Evolutionary conservation across 92 coral and sea anemone genomes (phyloP), one percentile per base, ranked within the genome.

Genomic region (Chrysogorgia sp.): DNA sequence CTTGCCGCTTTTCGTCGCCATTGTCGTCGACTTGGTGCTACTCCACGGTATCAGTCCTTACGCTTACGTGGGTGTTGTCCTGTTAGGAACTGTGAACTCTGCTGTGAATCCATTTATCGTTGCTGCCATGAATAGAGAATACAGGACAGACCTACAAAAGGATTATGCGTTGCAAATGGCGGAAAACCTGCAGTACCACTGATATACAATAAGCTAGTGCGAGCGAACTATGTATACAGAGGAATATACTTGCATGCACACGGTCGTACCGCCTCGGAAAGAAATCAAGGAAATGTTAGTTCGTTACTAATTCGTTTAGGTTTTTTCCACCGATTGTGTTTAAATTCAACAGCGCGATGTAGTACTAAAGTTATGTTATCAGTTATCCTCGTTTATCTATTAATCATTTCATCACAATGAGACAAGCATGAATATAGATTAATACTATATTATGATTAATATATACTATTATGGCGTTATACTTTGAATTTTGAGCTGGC

Each of bases 111-210:
- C 99, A 7, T 78, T 77, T 0, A 90, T 96, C 21, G 92, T 92
- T 35, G 96, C 99, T 0, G 92, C 97, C 0, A 91, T 92, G 96
- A 96, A 96, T 77, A 77, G 89, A 12, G 99, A 96, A 59, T 91
- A 86, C 43, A 85, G 99, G n/a, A 6, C 82, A 34, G 34, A 96
- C 99, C 0, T 96, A 92, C 43, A 85, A 80, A 26, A 58, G 79
- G 21, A 72, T 72, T 35, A 28, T 72, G 19, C 49, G 52, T 34
- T 72, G 65, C 52, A 32, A 56, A 56, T 72, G 79, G 65, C 29
- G 79, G 12, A 53, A 7, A 47, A 6, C 53, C 15, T 2, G 14
- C 53, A 47, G 53, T 15, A n/a, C 15, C n/a, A 12, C 5, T 37
- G 53, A 47, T 15, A 47, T 15, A 47, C 53, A 15, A 47, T 47